A percentile compares a stretch with the other conserved stretches of the same genome.
Evolutionary conservation across 1,140 invertebrate species (phyloP).

Genomic region (Anthonomus grandis): DNA sequence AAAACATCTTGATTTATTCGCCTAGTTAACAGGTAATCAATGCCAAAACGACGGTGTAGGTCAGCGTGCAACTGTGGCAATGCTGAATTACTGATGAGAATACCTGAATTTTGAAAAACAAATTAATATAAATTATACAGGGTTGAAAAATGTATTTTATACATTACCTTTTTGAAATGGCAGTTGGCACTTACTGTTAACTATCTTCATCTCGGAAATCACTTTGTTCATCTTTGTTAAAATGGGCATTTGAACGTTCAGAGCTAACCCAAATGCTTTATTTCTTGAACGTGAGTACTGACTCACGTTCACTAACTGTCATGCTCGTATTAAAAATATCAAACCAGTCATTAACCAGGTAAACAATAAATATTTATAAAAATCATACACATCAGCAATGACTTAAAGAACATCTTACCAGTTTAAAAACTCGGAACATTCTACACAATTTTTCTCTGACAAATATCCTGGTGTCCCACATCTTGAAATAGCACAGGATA

Average conservation of each 20-base stretch:
- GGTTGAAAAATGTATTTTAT: background rate
- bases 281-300: background rate
- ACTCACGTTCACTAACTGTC: background rate
- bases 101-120: no score
- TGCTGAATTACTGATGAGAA: no score
- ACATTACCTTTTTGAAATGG: slow-evolving; percentile 17
- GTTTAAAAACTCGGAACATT: slow-evolving; percentile 18
- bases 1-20: no score
- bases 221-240: slow-evolving; percentile 4
- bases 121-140: no score
- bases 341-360: slow-evolving; percentile 25
- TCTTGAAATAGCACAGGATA: slow-evolving; percentile 6
- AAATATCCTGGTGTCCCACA: slow-evolving; percentile 5
- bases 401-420: slow-evolving; percentile 5
- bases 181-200: background rate
- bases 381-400: background rate
- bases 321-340: slow-evolving; percentile 17
- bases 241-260: slow-evolving; percentile 1
- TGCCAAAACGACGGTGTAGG: no score
- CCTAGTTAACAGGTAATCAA: no score
- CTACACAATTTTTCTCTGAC: no score
- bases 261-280: slow-evolving; percentile 6
- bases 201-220: background rate
- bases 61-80: no score
- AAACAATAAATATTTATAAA: background rate